Base-by-base conservation (phyloP, 2,113 vertebrate species). In the Dromas ardeola region DNA sequence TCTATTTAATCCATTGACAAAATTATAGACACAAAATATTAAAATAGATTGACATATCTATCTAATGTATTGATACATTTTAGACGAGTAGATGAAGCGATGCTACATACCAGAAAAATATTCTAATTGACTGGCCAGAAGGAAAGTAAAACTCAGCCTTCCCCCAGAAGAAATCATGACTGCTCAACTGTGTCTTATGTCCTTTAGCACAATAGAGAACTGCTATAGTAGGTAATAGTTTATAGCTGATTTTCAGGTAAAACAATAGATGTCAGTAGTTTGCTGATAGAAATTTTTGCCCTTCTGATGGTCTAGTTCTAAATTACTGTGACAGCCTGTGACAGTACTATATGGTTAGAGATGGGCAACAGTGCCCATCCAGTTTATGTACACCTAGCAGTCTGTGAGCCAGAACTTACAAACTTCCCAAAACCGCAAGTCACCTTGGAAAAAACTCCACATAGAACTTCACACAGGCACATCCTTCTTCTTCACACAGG, bases 391-490 rank as follows among this genome's bases (percentile, higher is more conserved):
- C 7, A 43, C n/a, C 17, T 9, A 55, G 16, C 23, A 23, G 1
- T 23, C 49, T 20, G 32, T 83, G 26, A 89, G 56, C 22, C 49
- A 73, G 52, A 85, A 67, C 5, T 74, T 90, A 86, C 49, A 94
- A 97, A 92, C 23, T 56, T 96, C 50, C 32, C 59, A 87, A 91
- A 97, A 81, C 2, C 11, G 55, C 36, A 94, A 96, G 66, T 49
- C 38, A 58, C 50, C 74, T 93, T 40, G 52, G 79, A 92, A 88
- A 95, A 96, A 87, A 29, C 53, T 87, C 70, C 69, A 86, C 36
- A 71, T 5, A 94, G 90, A 93, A 94, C 38, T 67, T 91, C 45
- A 59, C 8, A 4, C 4, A 73, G 27, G 42, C 42, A 61, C 19
- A 77, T 84, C 38, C 61, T 74, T 91, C 89, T 95, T 94, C 82